Evolutionary conservation across 2,797 vertebrate species (phyloP).

Genomic region (Rhabdophis nuchalis): DNA sequence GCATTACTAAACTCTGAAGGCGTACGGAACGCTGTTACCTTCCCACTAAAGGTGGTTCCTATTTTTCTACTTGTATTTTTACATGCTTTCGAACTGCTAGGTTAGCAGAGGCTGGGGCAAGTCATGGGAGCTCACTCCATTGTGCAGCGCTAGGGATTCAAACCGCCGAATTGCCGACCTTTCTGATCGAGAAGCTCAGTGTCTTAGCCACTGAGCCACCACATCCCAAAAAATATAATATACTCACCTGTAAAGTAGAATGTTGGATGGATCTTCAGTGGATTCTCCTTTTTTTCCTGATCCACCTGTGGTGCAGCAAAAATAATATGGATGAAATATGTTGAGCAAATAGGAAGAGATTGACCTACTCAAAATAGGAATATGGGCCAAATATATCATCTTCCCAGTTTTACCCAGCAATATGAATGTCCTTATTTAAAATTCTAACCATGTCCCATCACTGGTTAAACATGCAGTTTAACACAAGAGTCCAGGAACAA

Average conservation of each 20-base stretch:
- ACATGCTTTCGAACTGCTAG: no score
- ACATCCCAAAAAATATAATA: background rate
- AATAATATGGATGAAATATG: background rate
- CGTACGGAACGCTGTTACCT: no score
- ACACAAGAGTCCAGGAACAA: no score
- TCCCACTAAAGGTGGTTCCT: no score
- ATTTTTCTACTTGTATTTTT: no score
- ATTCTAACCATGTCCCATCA: background rate
- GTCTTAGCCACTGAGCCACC: no score
- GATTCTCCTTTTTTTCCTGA: background rate
- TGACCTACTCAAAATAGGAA: background rate
- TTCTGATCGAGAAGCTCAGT: no score
- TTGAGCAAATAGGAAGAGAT: background rate
- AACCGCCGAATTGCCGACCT: no score
- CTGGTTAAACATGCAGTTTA: background rate
- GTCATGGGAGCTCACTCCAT: no score
- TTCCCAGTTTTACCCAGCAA: background rate
- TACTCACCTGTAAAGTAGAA: background rate
- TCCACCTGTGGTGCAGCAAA: background rate
- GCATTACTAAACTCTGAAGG: no score
- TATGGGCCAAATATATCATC: background rate
- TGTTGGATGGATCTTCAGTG: background rate
- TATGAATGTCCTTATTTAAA: background rate
- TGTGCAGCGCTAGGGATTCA: no score
- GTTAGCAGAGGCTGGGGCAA: no score